Evolutionary conservation across 2,113 vertebrate species (phyloP).

Genomic region (Cardinalis cardinalis): DNA sequence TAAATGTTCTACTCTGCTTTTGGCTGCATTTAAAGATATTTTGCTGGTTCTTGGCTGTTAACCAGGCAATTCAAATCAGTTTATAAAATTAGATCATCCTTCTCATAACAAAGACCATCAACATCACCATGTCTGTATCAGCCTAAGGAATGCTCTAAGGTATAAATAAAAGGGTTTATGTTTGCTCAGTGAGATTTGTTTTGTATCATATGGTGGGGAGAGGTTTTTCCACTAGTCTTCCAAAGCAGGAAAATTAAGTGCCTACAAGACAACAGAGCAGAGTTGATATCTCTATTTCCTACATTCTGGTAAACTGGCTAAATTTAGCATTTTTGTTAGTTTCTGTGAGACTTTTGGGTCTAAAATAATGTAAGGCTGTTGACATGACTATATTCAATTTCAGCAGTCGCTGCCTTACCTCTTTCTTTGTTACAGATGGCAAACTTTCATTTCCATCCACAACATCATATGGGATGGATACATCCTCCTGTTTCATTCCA

Average conservation of each 20-base stretch:
- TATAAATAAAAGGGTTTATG: background rate
- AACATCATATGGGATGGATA: slow-evolving; percentile 64
- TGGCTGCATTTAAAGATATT: background rate
- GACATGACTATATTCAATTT: background rate
- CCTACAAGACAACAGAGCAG: background rate
- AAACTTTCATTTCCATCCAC: slow-evolving; percentile 58
- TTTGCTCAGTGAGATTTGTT: background rate
- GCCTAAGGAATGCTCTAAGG: background rate
- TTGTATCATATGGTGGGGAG: rapidly evolving
- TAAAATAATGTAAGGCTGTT: slow-evolving; percentile 27
- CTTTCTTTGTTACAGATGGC: slow-evolving; percentile 67
- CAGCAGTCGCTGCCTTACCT: slow-evolving; percentile 50
- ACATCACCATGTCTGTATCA: background rate
- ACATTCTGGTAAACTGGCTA: background rate
- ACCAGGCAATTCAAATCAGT: background rate
- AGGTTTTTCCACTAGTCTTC: background rate
- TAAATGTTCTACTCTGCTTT: background rate
- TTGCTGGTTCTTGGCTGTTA: background rate
- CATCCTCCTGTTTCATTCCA: slow-evolving; percentile 55
- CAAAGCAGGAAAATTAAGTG: background rate
- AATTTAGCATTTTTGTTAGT: background rate
- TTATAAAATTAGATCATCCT: background rate
- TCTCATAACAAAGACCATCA: background rate
- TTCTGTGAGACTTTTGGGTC: background rate
- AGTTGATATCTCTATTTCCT: background rate